These are phyloP conservation scores for Echinops telfairi DNA, from an alignment of 2,113 vertebrate genomes.

Conservation along the genomic window DNA sequence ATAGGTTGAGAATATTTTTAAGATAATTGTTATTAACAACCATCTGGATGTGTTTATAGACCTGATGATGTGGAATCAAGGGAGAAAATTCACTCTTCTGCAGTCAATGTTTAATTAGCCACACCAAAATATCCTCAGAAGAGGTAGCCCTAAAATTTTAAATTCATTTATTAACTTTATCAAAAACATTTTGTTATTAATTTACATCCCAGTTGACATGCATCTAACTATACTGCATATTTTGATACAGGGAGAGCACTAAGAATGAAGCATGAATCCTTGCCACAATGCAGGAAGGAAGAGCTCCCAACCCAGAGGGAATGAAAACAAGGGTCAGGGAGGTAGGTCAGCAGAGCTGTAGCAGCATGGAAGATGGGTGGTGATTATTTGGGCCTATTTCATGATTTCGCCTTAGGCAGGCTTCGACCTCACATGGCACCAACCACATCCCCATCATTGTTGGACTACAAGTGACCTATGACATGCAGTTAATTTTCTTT, in stretches of 20 bases:
- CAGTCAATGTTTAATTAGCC: neutral
- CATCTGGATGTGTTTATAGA: neutral
- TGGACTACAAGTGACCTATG: neutral
- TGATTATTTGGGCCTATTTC: neutral
- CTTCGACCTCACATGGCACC: neutral
- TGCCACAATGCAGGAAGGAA: neutral
- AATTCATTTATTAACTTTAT: neutral
- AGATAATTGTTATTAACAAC: neutral
- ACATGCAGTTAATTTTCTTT: conserved; percentile 55
- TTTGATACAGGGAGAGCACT: neutral
- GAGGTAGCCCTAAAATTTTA: neutral
- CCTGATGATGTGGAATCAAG: neutral
- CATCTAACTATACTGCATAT: neutral
- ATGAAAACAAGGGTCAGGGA: neutral
- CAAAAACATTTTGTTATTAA: neutral
- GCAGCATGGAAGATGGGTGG: neutral
- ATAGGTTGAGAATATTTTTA: neutral
- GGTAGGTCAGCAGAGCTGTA: neutral
- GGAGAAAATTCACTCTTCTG: neutral
- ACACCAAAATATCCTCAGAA: neutral
- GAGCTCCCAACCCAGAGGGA: too few species aligned
- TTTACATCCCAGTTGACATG: neutral
- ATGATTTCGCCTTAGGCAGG: conserved; percentile 49
- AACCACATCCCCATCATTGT: neutral
- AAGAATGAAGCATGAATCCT: neutral